phyloP scores from a whole-genome alignment of 2,797 vertebrate genomes.

The Darevskia nairensis region DNA sequence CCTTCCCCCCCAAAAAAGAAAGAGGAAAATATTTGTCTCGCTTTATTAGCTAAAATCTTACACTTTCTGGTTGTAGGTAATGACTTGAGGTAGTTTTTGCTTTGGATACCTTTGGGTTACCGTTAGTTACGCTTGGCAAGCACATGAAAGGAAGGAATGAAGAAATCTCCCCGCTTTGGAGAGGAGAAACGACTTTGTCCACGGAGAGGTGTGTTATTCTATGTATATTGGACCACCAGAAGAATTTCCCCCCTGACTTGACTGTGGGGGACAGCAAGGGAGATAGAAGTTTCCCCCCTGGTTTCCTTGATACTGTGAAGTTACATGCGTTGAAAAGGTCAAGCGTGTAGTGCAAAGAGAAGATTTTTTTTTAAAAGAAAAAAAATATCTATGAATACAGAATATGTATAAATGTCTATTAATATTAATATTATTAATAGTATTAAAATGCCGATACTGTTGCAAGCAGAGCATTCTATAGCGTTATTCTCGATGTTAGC shows the following conservation, averaged over 20 bases:
- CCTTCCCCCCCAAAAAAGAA: slow-evolving; percentile 47
- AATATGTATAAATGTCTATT: slow-evolving; percentile 87
- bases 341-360: slow-evolving; percentile 73
- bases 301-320: slow-evolving; percentile 86
- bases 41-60: slow-evolving; percentile 74
- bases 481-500: slow-evolving; percentile 84
- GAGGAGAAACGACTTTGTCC: slow-evolving; percentile 57
- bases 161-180: slow-evolving; percentile 39
- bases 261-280: slow-evolving; percentile 72
- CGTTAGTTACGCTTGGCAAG: slow-evolving; percentile 78
- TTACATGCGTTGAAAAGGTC: slow-evolving; percentile 80
- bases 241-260: slow-evolving; percentile 13
- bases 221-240: slow-evolving; percentile 59
- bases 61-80: slow-evolving; percentile 77
- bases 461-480: slow-evolving; percentile 85
- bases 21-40: slow-evolving; percentile 68
- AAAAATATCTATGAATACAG: slow-evolving; percentile 79
- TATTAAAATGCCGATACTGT: slow-evolving; percentile 81
- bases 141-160: slow-evolving; percentile 50
- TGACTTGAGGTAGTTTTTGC: slow-evolving; percentile 71
- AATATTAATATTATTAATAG: slow-evolving; percentile 79
- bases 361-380: not conserved
- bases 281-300: slow-evolving; percentile 55
- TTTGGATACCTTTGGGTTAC: slow-evolving; percentile 75
- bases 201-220: slow-evolving; percentile 48